These are phyloP conservation scores for Scaptomyza montana DNA, from an alignment of 1,140 invertebrate genomes.

Conservation along the genomic window DNA sequence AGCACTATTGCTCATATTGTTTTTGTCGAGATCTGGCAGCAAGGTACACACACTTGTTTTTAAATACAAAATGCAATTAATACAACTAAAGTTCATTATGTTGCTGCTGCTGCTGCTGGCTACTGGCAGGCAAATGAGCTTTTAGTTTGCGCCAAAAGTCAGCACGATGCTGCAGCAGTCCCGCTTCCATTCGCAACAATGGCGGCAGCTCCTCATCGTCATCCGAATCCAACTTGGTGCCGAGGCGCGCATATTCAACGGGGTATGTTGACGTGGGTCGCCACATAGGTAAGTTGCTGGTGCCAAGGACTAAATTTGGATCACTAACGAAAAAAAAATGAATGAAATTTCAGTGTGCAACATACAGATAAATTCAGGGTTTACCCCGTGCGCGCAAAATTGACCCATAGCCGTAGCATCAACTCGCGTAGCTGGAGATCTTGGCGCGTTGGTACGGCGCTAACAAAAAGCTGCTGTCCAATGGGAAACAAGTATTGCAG, in stretches of 20 bases:
- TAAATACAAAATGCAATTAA: slow-evolving; percentile 12
- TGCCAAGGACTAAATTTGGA: slow-evolving; percentile 83
- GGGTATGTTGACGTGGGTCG: slow-evolving; percentile 80
- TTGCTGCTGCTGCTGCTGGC: slow-evolving; percentile 8
- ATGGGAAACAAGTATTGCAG: slow-evolving; percentile 90
- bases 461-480: slow-evolving; percentile 85
- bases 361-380: slow-evolving; percentile 10
- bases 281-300: slow-evolving; percentile 83
- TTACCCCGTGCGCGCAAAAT: slow-evolving; percentile 89
- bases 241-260: slow-evolving; percentile 84
- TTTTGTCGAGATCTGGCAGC: slow-evolving; percentile 22
- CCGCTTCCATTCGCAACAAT: slow-evolving; percentile 54
- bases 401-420: slow-evolving; percentile 88
- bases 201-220: slow-evolving; percentile 11
- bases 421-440: slow-evolving; percentile 85
- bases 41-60: neutral
- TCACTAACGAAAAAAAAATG: slow-evolving; percentile 75
- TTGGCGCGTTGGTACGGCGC: slow-evolving; percentile 82
- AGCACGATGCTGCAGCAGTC: slow-evolving; percentile 64
- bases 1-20: neutral
- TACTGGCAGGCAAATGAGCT: slow-evolving; percentile 58
- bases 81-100: slow-evolving; percentile 48
- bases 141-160: slow-evolving; percentile 70
- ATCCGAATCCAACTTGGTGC: slow-evolving; percentile 63
- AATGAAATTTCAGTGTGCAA: neutral